Evolutionary conservation across 2,797 vertebrate species (phyloP), one percentile per base, ranked within the genome.

Genomic region (Phoeniculus purpureus): DNA sequence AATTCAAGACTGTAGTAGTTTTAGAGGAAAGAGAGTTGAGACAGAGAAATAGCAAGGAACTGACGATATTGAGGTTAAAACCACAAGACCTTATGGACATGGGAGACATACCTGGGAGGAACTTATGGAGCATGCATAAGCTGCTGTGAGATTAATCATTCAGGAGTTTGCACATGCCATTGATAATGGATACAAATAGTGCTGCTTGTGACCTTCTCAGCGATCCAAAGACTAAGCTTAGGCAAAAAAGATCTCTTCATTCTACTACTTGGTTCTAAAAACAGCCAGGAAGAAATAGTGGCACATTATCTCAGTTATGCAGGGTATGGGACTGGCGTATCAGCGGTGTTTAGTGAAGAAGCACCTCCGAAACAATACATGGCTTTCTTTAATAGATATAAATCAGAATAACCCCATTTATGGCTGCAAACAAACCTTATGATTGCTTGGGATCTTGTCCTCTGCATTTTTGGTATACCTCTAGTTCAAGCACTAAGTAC

Each of bases 1-100:
- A 81, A 95, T 93, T 93, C 86, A 61, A 80, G 76, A 90, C 51
- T 62, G 56, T 32, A 74, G 75, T 45, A 51, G 45, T 83, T 94
- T 83, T 76, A 89, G 84, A 81, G 50, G 58, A 85, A 90, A 92
- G 75, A 73, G 34, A 50, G 34, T 23, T 74, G 70, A 87, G 75
- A 81, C n/a, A 64, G 55, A 73, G 62, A 70, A 85, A 87, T 26
- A 78, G 65, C 67, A 89, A 78, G 58, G 54, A 93, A 79, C 27
- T 77, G 64, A 80, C 74, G 43, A 43, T 18, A 65, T 4, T 4
- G 60, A 81, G 62, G 77, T 89, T 89, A 92, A 94, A 90, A 89
- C 32, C 85, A 12, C 74, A 89, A 23, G 67, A 91, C 70, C 52
- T 89, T 52, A 37, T 62, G 51, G 62, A 47, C 31, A 22, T 66